These are phyloP conservation scores for Dallia pectoralis DNA, from an alignment of 2,797 vertebrate species.

Conservation along the genomic window DNA sequence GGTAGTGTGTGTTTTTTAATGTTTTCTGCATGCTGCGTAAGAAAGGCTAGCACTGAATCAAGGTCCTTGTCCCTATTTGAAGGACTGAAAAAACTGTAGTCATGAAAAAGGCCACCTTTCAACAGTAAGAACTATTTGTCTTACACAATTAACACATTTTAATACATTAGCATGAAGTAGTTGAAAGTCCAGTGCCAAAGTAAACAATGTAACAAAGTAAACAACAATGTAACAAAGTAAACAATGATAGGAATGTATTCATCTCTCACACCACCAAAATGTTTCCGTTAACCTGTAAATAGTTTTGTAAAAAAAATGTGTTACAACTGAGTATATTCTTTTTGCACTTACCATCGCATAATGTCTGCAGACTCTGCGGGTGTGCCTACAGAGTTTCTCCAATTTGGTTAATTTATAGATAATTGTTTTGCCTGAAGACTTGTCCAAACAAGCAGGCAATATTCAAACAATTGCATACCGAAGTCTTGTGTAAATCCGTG, in stretches of 20 bases:
- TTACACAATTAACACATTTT: conserved; percentile 46
- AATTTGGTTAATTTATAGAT: neutral
- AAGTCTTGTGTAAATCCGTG: neutral
- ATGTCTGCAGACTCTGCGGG: neutral
- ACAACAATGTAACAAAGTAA: conserved; percentile 39
- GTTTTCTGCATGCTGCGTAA: neutral
- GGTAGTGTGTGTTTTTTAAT: neutral
- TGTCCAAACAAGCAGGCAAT: neutral
- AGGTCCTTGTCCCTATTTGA: conserved; percentile 5
- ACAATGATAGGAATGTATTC: conserved; percentile 21
- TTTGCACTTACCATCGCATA: neutral
- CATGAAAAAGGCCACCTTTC: conserved; percentile 27
- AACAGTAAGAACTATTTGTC: conserved; percentile 11
- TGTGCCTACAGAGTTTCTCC: neutral
- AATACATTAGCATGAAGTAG: conserved; percentile 27
- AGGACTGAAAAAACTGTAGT: conserved; percentile 5
- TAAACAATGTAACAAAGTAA: too few relatives aligned
- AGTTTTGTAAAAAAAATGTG: neutral
- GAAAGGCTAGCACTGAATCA: neutral
- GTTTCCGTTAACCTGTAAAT: neutral
- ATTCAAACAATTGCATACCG: conserved; percentile 12
- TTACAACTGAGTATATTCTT: neutral
- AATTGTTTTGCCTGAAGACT: neutral
- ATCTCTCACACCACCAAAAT: conserved; percentile 7
- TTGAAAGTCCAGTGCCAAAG: conserved; percentile 36